Evolutionary conservation across 2,888 invertebrate species (phyloP).

Genomic region (Heliconius aoede): DNA sequence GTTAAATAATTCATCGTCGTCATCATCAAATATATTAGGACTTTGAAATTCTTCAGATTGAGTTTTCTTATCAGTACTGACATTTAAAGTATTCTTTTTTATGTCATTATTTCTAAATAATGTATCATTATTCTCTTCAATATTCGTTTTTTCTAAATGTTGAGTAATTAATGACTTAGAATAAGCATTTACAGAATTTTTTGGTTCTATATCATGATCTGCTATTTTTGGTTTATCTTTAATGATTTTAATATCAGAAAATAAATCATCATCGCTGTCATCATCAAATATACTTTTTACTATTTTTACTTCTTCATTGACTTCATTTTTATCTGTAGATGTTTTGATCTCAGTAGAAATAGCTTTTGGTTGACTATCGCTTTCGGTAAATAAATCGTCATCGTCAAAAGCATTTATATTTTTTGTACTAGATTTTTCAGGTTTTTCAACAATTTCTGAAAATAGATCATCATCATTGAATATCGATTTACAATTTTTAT

Average conservation of each 20-base stretch:
- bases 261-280: slow-evolving; percentile 62
- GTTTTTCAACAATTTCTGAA: slow-evolving; percentile 57
- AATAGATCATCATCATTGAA: slow-evolving; percentile 74
- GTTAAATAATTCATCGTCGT: slow-evolving; percentile 48
- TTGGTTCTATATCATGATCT: background rate
- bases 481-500: slow-evolving; percentile 58
- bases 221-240: slow-evolving; percentile 13
- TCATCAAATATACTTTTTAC: slow-evolving; percentile 60
- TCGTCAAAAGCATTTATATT: slow-evolving; percentile 54
- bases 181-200: background rate
- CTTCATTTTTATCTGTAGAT: background rate
- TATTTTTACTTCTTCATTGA: slow-evolving; percentile 24
- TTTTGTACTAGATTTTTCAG: slow-evolving; percentile 41
- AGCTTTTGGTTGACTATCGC: slow-evolving; percentile 15
- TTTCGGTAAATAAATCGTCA: slow-evolving; percentile 56
- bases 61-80: slow-evolving; percentile 34
- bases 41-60: slow-evolving; percentile 38
- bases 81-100: slow-evolving; percentile 24
- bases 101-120: slow-evolving; percentile 31
- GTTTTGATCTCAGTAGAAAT: background rate
- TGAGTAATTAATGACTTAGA: slow-evolving; percentile 1
- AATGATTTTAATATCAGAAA: slow-evolving; percentile 49
- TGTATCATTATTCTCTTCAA: slow-evolving; percentile 30
- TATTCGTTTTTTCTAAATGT: slow-evolving; percentile 28
- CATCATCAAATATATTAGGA: slow-evolving; percentile 61